phyloP scores from a whole-genome alignment of 2,888 invertebrate genomes.

The Cosmia pyralina region DNA sequence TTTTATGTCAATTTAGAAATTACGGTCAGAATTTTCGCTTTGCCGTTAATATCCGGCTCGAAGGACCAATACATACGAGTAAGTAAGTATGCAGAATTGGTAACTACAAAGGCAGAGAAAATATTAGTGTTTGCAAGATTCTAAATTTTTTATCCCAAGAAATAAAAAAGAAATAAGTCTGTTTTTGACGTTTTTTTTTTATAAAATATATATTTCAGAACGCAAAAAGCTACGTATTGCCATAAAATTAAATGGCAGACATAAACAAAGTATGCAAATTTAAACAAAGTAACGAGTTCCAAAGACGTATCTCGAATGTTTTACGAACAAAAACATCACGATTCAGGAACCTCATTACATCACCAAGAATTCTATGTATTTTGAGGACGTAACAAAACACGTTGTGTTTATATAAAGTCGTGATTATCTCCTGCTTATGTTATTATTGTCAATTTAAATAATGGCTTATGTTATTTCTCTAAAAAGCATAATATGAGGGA shows the following conservation, averaged over 20 bases:
- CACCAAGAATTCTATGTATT: conserved; percentile 32
- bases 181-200: not conserved
- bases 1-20: conserved; percentile 2
- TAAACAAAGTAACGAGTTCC: conserved; percentile 40
- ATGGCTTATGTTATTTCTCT: not conserved
- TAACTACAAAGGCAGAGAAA: not conserved
- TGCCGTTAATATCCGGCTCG: not conserved
- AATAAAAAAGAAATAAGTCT: not conserved
- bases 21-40: not conserved
- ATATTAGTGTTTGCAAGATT: not conserved
- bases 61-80: not conserved
- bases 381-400: conserved; percentile 38
- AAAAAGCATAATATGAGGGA: not conserved
- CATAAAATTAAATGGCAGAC: conserved; percentile 19
- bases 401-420: conserved; percentile 26
- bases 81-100: not conserved
- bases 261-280: conserved; percentile 43
- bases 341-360: conserved; percentile 41
- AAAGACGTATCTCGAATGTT: conserved; percentile 42
- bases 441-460: conserved; percentile 34
- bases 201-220: not conserved
- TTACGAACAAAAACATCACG: conserved; percentile 53
- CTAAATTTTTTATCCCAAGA: too few species aligned
- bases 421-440: conserved; percentile 46
- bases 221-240: not conserved